Evolutionary conservation across 2,113 vertebrate species (phyloP).

Genomic region (Percopsis transmontana): DNA sequence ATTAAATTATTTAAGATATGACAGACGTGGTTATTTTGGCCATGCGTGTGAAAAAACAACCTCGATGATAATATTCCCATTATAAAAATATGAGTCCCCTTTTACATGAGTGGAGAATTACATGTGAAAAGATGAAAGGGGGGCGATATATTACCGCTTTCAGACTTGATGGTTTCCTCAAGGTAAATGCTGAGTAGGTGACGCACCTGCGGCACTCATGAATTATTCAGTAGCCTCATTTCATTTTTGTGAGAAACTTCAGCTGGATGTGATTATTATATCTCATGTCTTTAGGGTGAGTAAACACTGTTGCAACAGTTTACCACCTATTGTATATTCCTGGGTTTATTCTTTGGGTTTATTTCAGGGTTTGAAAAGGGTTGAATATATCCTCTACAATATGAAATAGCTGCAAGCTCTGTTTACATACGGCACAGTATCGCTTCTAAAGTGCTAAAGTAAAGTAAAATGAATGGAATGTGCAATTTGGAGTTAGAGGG

Average conservation of each 20-base stretch:
- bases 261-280: constrained; percentile 71
- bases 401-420: constrained; percentile 51
- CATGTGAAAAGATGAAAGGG: constrained; percentile 54
- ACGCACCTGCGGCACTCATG: constrained; percentile 57
- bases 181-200: constrained; percentile 71
- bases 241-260: constrained; percentile 47
- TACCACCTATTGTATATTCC: neutral
- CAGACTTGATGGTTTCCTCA: constrained; percentile 53
- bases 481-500: neutral
- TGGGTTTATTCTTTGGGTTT: constrained; percentile 16
- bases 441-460: constrained; percentile 32
- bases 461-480: constrained; percentile 16
- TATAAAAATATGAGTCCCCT: constrained; percentile 36
- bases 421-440: constrained; percentile 41
- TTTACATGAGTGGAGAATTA: constrained; percentile 45
- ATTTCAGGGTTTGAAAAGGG: constrained; percentile 39
- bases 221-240: constrained; percentile 73
- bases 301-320: constrained; percentile 58
- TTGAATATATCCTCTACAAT: constrained; percentile 58
- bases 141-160: constrained; percentile 50
- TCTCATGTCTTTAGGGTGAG: constrained; percentile 66
- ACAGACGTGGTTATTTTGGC: too few relatives aligned
- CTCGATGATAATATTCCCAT: constrained; percentile 18
- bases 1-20: too few relatives aligned
- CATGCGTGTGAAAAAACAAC: neutral